A percentile compares a stretch with the other conserved stretches of the same genome.
Conservation (phyloP, 2,797 vertebrate species). For the Cyprinodon diabolis region DNA sequence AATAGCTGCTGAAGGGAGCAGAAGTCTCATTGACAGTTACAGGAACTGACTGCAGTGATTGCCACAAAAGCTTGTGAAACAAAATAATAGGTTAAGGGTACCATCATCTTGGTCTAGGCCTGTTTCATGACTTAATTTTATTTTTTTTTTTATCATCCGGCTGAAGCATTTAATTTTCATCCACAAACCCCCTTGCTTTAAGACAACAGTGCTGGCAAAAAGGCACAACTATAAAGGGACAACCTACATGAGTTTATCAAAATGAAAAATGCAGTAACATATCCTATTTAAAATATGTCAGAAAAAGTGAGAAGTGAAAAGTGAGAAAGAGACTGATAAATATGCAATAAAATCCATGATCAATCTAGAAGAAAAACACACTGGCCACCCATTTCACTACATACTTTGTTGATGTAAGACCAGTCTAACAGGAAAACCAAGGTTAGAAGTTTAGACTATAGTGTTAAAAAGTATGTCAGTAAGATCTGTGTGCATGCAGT, state of each 20-base stretch:
- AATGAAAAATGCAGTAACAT: conserved; percentile 7
- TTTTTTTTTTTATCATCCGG: too few relatives aligned
- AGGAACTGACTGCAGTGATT: too few relatives aligned
- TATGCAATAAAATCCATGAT: not conserved
- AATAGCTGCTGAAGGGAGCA: too few relatives aligned
- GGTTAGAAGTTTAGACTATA: conserved; percentile 6
- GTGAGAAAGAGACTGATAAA: not conserved
- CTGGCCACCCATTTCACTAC: conserved; percentile 61
- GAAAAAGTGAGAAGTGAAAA: not conserved
- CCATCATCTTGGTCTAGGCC: too few relatives aligned
- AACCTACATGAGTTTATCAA: not conserved
- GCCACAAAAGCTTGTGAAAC: too few relatives aligned
- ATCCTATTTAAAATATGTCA: not conserved
- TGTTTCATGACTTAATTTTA: too few relatives aligned
- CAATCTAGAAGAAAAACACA: not conserved
- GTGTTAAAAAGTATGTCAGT: conserved; percentile 1
- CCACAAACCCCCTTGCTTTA: conserved; percentile 31
- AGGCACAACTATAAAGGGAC: not conserved
- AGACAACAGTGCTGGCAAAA: not conserved
- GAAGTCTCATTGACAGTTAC: too few relatives aligned
- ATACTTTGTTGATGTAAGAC: conserved; percentile 49
- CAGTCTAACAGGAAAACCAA: conserved; percentile 45
- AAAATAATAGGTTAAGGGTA: too few relatives aligned
- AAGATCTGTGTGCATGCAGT: not conserved
- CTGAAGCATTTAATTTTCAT: not conserved